Conservation (phyloP, 2,113 vertebrate genomes). For the Silurus meridionalis region DNA sequence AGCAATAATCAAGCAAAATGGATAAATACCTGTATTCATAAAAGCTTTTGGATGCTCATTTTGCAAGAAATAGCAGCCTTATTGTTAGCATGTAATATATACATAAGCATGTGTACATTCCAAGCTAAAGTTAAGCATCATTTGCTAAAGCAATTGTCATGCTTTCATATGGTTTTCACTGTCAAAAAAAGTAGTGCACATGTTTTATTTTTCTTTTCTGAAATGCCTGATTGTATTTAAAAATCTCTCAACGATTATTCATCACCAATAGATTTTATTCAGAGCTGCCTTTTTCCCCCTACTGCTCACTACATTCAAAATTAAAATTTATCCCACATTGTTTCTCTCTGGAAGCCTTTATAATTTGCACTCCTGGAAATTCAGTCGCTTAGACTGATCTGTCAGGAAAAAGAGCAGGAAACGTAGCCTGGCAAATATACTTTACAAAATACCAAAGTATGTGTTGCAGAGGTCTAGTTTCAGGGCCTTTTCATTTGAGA, state of each 20-base stretch:
- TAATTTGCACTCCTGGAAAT: constrained; percentile 7
- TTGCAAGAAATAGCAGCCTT: background rate
- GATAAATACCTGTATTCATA: background rate
- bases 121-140: background rate
- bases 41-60: background rate
- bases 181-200: background rate
- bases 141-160: background rate
- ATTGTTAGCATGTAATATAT: background rate
- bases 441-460: constrained; percentile 17
- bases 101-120: background rate
- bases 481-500: background rate
- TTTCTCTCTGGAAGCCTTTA: background rate
- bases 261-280: background rate
- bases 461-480: background rate
- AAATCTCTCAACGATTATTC: background rate
- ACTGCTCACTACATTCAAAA: background rate
- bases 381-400: constrained; percentile 19
- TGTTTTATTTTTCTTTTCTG: background rate
- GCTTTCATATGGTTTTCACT: background rate
- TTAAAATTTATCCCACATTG: background rate
- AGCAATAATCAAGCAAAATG: background rate
- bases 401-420: constrained; percentile 41
- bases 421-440: constrained; percentile 4
- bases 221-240: background rate
- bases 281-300: background rate